These are phyloP conservation scores for Ariopsis seemanni DNA, from an alignment of 2,113 vertebrate species.

Conservation along the genomic window DNA sequence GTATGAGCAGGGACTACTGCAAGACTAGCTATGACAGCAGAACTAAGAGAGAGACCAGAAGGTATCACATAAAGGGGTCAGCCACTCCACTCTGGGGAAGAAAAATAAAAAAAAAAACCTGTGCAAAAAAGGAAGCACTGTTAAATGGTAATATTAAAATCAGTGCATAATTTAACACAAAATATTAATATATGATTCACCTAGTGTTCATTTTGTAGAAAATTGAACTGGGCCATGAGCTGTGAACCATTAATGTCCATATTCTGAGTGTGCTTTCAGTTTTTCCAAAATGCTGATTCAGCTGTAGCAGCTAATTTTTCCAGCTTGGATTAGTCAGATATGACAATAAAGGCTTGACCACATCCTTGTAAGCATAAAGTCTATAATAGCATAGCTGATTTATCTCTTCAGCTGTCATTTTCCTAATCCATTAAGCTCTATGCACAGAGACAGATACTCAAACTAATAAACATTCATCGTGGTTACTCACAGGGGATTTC, in stretches of 20 bases:
- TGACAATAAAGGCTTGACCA: slow-evolving; percentile 37
- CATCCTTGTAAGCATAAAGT: slow-evolving; percentile 42
- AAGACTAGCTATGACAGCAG: background rate
- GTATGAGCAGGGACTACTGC: background rate
- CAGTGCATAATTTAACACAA: background rate
- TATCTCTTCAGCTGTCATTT: slow-evolving; percentile 13
- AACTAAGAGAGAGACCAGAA: no score
- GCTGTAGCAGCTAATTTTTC: slow-evolving; percentile 5
- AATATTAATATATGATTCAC: background rate
- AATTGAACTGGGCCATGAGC: background rate
- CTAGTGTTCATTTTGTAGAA: background rate
- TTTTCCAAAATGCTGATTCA: slow-evolving; percentile 33
- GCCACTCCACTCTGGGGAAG: no score
- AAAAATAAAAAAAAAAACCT: background rate
- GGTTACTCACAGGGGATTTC: background rate
- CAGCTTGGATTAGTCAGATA: slow-evolving; percentile 16
- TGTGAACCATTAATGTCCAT: background rate
- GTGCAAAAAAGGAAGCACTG: background rate
- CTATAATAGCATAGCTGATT: slow-evolving; percentile 16
- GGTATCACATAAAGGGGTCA: no score
- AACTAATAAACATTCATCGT: slow-evolving; percentile 34
- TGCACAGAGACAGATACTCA: slow-evolving; percentile 21
- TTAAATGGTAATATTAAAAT: background rate
- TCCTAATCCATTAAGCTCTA: slow-evolving; percentile 37
- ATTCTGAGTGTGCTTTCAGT: slow-evolving; percentile 17